A percentile compares a stretch with the other conserved stretches of the same genome.
Evolutionary conservation across 2,797 vertebrate genomes (phyloP).

Genomic region (Hyperoplus lanceolatus): DNA sequence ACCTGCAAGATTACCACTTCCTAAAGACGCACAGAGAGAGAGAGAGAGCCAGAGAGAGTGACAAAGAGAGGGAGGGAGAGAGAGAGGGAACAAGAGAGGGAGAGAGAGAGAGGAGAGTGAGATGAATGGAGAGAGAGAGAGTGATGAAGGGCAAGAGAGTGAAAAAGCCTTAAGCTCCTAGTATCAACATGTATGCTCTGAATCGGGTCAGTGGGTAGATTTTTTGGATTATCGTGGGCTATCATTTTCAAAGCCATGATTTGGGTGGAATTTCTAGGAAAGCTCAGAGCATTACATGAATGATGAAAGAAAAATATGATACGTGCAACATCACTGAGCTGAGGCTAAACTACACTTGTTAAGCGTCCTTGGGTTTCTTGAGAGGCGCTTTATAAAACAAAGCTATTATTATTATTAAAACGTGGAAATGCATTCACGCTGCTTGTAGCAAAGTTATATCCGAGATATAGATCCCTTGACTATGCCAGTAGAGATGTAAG

Average conservation of each 20-base stretch:
- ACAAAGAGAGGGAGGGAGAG: slow-evolving; percentile 32
- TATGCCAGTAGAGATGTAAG: slow-evolving; percentile 48
- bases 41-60: slow-evolving; percentile 11
- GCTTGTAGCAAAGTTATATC: slow-evolving; percentile 23
- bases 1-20: slow-evolving; percentile 75
- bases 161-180: not conserved
- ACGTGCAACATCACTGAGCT: slow-evolving; percentile 8
- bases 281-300: not conserved
- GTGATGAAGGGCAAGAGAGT: slow-evolving; percentile 1
- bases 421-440: slow-evolving; percentile 20
- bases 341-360: not conserved
- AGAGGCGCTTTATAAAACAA: no score
- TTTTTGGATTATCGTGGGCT: slow-evolving; percentile 36
- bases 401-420: no score
- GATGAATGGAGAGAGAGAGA: slow-evolving; percentile 2
- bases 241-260: slow-evolving; percentile 28
- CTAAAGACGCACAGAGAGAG: slow-evolving; percentile 36
- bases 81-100: not conserved
- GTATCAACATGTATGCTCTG: slow-evolving; percentile 25
- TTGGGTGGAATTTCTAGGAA: slow-evolving; percentile 30
- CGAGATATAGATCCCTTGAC: slow-evolving; percentile 27
- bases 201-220: slow-evolving; percentile 24
- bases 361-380: no score
- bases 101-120: slow-evolving; percentile 12
- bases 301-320: slow-evolving; percentile 16